Evolutionary conservation across 2,888 invertebrate species (phyloP).

Genomic region (Drosophila koepferae): DNA sequence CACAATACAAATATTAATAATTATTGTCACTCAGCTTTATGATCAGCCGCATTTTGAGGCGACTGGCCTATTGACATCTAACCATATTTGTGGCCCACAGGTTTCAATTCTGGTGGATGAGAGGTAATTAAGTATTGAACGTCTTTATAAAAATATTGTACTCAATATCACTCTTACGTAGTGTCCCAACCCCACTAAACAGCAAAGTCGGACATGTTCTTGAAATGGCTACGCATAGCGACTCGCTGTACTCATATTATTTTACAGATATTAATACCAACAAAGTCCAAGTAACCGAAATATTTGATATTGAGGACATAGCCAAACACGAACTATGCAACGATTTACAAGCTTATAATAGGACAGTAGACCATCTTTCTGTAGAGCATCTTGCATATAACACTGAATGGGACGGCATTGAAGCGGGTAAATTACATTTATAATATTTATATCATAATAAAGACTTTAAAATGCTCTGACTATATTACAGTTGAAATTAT

Average conservation of each 20-base stretch:
- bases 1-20: neutral
- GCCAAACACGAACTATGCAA: conserved; percentile 89
- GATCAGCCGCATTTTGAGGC: conserved; percentile 84
- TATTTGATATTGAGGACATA: conserved; percentile 89
- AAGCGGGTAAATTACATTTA: conserved; percentile 78
- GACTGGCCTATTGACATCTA: conserved; percentile 81
- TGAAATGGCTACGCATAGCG: conserved; percentile 93
- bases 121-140: conserved; percentile 64
- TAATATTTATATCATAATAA: neutral
- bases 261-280: conserved; percentile 93
- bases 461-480: neutral
- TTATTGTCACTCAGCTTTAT: conserved; percentile 57
- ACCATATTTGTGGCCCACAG: conserved; percentile 77
- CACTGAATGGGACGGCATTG: conserved; percentile 84
- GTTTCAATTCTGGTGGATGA: conserved; percentile 83
- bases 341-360: conserved; percentile 80
- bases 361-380: conserved; percentile 80
- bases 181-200: conserved; percentile 81
- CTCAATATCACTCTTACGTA: conserved; percentile 26
- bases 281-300: conserved; percentile 94
- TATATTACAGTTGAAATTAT: conserved; percentile 81
- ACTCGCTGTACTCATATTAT: conserved; percentile 94
- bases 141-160: conserved; percentile 6
- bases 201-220: conserved; percentile 88
- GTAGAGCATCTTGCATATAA: conserved; percentile 80